Conservation (phyloP, 2,113 vertebrate species). For the Microtus pennsylvanicus region DNA sequence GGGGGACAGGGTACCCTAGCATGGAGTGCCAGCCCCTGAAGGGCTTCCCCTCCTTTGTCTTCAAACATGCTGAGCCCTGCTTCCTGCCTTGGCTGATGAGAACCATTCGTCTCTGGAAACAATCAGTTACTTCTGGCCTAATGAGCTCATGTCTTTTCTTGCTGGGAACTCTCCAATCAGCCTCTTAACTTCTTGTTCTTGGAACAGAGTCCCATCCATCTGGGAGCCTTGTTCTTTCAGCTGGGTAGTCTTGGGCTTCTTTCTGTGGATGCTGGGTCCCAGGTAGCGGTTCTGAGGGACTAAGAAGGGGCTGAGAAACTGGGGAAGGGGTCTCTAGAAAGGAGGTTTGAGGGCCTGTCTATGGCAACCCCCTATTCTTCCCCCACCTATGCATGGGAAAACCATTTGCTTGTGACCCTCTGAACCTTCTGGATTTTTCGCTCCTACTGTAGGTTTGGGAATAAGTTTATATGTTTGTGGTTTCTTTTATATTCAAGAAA, state of each 20-base stretch:
- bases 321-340: too few species aligned
- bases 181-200: slow-evolving; percentile 23
- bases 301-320: background rate
- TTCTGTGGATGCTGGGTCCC: background rate
- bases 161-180: slow-evolving; percentile 5
- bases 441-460: slow-evolving; percentile 25
- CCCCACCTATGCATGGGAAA: background rate
- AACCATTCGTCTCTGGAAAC: slow-evolving; percentile 68
- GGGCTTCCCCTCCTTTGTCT: background rate
- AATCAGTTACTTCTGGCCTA: slow-evolving; percentile 46
- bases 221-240: background rate
- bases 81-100: slow-evolving; percentile 42
- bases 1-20: background rate
- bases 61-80: background rate
- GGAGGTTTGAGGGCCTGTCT: background rate
- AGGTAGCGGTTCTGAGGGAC: background rate
- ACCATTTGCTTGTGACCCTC: background rate
- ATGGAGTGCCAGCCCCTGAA: background rate
- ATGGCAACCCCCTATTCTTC: rapidly evolving
- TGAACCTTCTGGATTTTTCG: background rate
- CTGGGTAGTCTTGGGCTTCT: background rate
- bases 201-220: background rate
- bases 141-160: slow-evolving; percentile 53
- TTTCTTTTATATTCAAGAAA: slow-evolving; percentile 45
- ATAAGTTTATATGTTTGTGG: slow-evolving; percentile 47